Percentiles rank a stretch among this genome's conserved stretches.
Evolutionary conservation across 2,797 vertebrate genomes (phyloP).

Genomic region (Acanthopagrus latus): DNA sequence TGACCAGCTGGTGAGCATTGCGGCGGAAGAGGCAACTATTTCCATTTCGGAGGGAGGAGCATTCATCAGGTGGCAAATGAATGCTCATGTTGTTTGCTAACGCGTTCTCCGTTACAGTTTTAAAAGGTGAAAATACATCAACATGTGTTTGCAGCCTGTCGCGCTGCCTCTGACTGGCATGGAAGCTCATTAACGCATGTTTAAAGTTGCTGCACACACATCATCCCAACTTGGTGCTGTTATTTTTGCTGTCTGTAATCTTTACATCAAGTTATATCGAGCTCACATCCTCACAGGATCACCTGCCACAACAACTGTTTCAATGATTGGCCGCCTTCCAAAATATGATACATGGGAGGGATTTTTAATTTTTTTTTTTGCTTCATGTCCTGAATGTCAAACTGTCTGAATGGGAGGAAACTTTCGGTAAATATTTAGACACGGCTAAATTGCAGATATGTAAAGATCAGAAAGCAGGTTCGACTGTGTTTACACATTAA

Average conservation of each 20-base stretch:
- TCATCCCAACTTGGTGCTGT: not conserved
- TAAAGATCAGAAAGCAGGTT: slow-evolving; percentile 56
- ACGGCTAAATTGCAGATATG: slow-evolving; percentile 53
- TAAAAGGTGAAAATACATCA: slow-evolving; percentile 3
- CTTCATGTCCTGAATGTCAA: slow-evolving; percentile 44
- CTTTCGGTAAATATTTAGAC: slow-evolving; percentile 69
- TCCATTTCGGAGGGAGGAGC: not conserved
- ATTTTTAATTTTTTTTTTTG: slow-evolving; percentile 10
- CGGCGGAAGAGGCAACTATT: not conserved
- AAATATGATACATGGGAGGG: slow-evolving; percentile 24
- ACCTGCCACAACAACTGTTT: slow-evolving; percentile 42
- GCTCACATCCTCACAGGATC: slow-evolving; percentile 42
- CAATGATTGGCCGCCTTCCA: slow-evolving; percentile 51
- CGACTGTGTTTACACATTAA: slow-evolving; percentile 31
- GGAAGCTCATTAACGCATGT: not conserved
- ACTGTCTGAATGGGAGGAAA: slow-evolving; percentile 68
- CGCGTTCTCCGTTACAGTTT: not conserved
- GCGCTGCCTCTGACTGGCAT: not conserved
- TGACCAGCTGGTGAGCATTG: too few species aligned
- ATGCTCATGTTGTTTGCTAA: not conserved
- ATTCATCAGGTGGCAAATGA: not conserved
- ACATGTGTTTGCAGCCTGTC: not conserved
- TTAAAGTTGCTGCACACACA: slow-evolving; percentile 12
- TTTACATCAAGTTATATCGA: not conserved
- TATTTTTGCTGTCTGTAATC: slow-evolving; percentile 35